Conservation (phyloP, 2,888 invertebrate species). For the Pandemis heparana region DNA sequence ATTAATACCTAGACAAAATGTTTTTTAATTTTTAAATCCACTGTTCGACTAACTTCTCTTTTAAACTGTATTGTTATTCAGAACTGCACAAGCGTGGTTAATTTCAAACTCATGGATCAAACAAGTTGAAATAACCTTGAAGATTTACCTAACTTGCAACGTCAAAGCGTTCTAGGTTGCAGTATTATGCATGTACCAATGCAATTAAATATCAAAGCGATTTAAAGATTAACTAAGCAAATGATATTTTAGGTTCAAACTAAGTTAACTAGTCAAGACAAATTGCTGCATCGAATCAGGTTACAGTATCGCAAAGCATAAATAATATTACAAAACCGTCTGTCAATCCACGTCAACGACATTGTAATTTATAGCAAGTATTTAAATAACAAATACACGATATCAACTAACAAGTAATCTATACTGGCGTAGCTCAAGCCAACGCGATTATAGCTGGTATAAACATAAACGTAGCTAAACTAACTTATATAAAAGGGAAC, state of each 20-base stretch:
- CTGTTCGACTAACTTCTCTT: not conserved
- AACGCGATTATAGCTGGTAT: slow-evolving; percentile 20
- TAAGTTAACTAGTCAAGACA: not conserved
- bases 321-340: slow-evolving; percentile 34
- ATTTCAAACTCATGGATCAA: not conserved
- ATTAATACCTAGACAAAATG: not conserved
- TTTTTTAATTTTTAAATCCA: not conserved
- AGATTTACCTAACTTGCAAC: not conserved
- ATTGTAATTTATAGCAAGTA: slow-evolving; percentile 30
- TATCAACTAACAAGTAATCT: slow-evolving; percentile 33
- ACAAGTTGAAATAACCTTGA: not conserved
- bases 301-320: slow-evolving; percentile 31
- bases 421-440: slow-evolving; percentile 17
- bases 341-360: slow-evolving; percentile 28
- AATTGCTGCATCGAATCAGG: slow-evolving; percentile 6
- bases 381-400: slow-evolving; percentile 32
- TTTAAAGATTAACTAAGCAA: not conserved
- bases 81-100: not conserved
- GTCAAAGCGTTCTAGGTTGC: not conserved
- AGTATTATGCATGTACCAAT: not conserved
- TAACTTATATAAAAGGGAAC: slow-evolving; percentile 42
- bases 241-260: not conserved
- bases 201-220: not conserved
- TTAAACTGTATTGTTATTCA: not conserved
- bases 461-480: slow-evolving; percentile 3